Conservation (phyloP, 1,140 invertebrate species). For the Popillia japonica region DNA sequence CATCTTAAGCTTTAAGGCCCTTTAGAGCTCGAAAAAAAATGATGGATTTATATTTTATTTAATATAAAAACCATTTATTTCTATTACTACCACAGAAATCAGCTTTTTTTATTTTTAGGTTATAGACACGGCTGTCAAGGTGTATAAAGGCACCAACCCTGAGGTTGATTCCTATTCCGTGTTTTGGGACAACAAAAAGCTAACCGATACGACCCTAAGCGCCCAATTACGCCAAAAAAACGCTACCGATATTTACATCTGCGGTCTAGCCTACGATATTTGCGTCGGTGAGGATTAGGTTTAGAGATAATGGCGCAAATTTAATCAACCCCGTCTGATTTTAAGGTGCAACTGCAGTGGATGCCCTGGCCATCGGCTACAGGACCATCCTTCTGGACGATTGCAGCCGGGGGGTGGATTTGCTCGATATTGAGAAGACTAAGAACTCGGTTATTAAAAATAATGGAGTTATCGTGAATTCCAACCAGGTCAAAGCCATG, state of each 20-base stretch:
- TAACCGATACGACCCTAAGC: conserved; percentile 86
- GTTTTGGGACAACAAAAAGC: conserved; percentile 96
- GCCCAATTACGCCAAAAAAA: conserved; percentile 79
- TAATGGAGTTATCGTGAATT: conserved; percentile 82
- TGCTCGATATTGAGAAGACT: conserved; percentile 83
- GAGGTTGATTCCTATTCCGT: conserved; percentile 97
- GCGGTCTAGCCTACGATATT: conserved; percentile 95
- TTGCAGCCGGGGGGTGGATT: conserved; percentile 86
- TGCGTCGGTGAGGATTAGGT: conserved; percentile 80
- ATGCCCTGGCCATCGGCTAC: conserved; percentile 88
- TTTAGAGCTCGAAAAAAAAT: too few relatives aligned
- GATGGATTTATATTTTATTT: too few relatives aligned
- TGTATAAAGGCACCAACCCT: conserved; percentile 94
- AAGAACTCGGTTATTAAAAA: conserved; percentile 76
- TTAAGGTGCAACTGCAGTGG: conserved; percentile 84
- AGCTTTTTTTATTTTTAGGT: conserved; percentile 63
- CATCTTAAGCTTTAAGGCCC: too few relatives aligned
- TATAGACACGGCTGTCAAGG: conserved; percentile 77
- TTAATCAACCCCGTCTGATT: too few relatives aligned
- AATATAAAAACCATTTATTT: too few relatives aligned
- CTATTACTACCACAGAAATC: too few relatives aligned
- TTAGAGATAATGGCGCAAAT: background rate
- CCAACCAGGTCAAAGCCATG: conserved; percentile 75
- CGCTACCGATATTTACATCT: conserved; percentile 93
- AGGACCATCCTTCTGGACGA: conserved; percentile 91